These are phyloP conservation scores for Leptinotarsa undecemlineata DNA, from an alignment of 1,140 invertebrate species.

Conservation along the genomic window DNA sequence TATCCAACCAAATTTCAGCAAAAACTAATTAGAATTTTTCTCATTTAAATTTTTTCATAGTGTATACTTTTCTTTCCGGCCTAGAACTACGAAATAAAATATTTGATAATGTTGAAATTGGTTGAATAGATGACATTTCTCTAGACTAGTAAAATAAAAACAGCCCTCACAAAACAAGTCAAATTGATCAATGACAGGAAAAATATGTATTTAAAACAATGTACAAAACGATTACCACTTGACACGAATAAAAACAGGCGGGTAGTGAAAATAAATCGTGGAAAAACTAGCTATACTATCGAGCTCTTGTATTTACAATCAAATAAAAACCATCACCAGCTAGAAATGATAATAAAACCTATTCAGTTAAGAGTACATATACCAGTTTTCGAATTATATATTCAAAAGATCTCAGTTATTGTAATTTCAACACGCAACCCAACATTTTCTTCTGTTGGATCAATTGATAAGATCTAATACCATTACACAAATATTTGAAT, in stretches of 20 bases:
- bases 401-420: not conserved
- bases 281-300: constrained; percentile 15
- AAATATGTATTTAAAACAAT: not conserved
- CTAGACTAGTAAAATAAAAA: constrained; percentile 3
- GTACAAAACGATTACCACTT: not conserved
- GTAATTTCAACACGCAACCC: too few species aligned
- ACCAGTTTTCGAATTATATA: constrained; percentile 1
- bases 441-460: too few species aligned
- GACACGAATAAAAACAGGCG: constrained; percentile 22
- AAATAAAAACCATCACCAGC: constrained; percentile 27
- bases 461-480: too few species aligned
- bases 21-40: not conserved
- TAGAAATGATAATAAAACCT: constrained; percentile 19
- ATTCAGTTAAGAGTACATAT: not conserved
- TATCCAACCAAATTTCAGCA: not conserved
- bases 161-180: not conserved
- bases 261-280: constrained; percentile 7
- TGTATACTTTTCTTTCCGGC: too few species aligned
- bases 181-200: not conserved
- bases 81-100: too few species aligned
- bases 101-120: not conserved
- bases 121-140: not conserved
- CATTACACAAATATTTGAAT: too few species aligned
- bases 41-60: too few species aligned
- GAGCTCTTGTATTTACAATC: constrained; percentile 22